Evolutionary conservation across 2,797 vertebrate genomes (phyloP), one percentile per base, ranked within the genome.

Genomic region (Rhinophrynus dorsalis): DNA sequence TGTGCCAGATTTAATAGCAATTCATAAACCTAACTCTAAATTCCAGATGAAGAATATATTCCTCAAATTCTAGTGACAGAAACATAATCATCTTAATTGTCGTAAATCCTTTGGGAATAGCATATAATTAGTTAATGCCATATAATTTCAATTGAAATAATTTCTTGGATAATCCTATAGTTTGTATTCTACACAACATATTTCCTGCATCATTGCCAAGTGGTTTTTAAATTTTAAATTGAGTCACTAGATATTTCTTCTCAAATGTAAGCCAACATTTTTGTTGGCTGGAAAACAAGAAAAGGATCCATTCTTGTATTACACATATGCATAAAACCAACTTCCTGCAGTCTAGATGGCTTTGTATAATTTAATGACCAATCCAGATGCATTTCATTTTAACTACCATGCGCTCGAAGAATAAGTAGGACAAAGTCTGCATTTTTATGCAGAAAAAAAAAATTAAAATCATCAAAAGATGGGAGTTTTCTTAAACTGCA

Each of bases 321-420:
- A 40, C 32, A 56, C 13, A 29, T 33, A n/a, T 12, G 33, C 51
- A 13, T 67, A 56, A 42, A 50, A 50, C 30, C 18, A 35, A 12
- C 6, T 40, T 54, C 15, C 17, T 42, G 15, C 48, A 70, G 29
- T 20, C 20, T 11, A 40, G 33, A 45, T 45, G 24, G 65, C 6
- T 48, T 26, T 48, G 27, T 61, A 24, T 29, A 52, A 33, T 69
- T 48, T 61, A 66, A 62, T 56, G 61, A 51, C 48, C n/a, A 38
- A 44, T 44, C 44, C 38, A 70, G 42, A 54, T 54, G 45, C 9
- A 21, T 69, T 68, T 47, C 29, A 61, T 61, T 68, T 18, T 2
- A 21, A 17, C 63, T 67, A 51, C 30, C 68, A 0, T 33, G 12
- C 32, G 13, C 13, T 35, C 13, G 9, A 52, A 17, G 48, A 29